These are phyloP conservation scores for Nebria ingens DNA, from an alignment of 1,140 invertebrate species.

Conservation along the genomic window DNA sequence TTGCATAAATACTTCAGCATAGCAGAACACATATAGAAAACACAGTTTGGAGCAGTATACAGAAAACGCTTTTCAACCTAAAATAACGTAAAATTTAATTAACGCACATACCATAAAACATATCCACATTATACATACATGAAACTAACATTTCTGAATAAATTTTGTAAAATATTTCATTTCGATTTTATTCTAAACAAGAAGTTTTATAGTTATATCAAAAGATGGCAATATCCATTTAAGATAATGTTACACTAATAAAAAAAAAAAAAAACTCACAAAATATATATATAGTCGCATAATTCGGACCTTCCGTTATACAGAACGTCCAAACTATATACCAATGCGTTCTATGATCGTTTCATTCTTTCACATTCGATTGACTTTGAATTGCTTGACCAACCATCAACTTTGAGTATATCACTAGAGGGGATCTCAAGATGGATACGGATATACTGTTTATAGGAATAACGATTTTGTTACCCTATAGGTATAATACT, in stretches of 20 bases:
- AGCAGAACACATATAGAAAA: too few species aligned
- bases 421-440: not conserved
- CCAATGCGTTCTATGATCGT: too few species aligned
- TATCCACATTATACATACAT: not conserved
- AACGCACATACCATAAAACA: not conserved
- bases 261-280: too few species aligned
- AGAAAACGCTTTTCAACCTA: not conserved
- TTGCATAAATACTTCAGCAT: too few species aligned
- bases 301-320: not conserved
- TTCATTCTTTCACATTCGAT: slow-evolving; percentile 28
- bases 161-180: not conserved
- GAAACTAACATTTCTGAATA: not conserved
- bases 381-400: slow-evolving; percentile 32
- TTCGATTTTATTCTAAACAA: not conserved
- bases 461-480: too few species aligned
- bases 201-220: slow-evolving; percentile 3
- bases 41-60: too few species aligned
- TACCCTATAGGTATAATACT: too few species aligned
- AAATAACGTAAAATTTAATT: not conserved
- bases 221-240: not conserved
- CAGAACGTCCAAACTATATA: too few species aligned
- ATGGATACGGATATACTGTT: too few species aligned
- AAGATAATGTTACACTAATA: slow-evolving; percentile 2
- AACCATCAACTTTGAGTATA: slow-evolving; percentile 26
- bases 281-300: not conserved